Evolutionary conservation across 1,140 invertebrate species (phyloP).

Genomic region (Orchesella cincta): DNA sequence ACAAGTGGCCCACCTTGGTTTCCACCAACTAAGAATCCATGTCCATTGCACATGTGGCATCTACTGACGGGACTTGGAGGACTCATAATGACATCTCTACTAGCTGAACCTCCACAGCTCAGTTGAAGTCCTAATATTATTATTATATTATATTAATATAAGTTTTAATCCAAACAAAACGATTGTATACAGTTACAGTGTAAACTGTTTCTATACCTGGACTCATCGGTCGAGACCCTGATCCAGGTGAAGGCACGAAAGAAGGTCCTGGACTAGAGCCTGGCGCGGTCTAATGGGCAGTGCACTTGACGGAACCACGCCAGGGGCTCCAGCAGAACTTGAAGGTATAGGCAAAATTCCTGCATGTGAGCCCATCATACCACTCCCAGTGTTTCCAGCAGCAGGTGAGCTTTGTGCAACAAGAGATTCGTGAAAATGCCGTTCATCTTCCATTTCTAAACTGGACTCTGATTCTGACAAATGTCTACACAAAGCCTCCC

Average conservation of each 20-base stretch:
- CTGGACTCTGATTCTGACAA: conserved; percentile 94
- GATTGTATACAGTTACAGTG: too few relatives aligned
- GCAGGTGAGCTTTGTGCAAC: too few relatives aligned
- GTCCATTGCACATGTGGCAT: conserved; percentile 71
- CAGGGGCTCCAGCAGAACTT: conserved; percentile 51
- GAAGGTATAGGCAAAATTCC: conserved; percentile 13
- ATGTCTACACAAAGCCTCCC: conserved; percentile 92
- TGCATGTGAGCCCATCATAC: conserved; percentile 33
- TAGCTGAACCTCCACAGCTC: conserved; percentile 54
- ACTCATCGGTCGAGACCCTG: conserved; percentile 73
- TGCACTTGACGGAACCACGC: conserved; percentile 54
- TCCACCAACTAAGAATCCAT: conserved; percentile 55
- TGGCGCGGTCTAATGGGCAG: conserved; percentile 57
- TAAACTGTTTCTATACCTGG: conserved; percentile 71
- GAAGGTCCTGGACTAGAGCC: conserved; percentile 77
- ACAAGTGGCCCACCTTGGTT: conserved; percentile 46
- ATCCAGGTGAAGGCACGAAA: conserved; percentile 71
- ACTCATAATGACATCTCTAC: conserved; percentile 58
- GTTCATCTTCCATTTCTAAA: conserved; percentile 96
- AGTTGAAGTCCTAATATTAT: conserved; percentile 54
- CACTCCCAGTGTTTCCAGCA: conserved; percentile 12
- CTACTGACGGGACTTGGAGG: conserved; percentile 69
- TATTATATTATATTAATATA: too few relatives aligned
- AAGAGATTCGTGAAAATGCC: conserved; percentile 85
- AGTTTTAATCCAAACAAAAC: too few relatives aligned